phyloP scores from a whole-genome alignment of 64 coral and sea anemone genomes.

The Exaiptasia diaphana region DNA sequence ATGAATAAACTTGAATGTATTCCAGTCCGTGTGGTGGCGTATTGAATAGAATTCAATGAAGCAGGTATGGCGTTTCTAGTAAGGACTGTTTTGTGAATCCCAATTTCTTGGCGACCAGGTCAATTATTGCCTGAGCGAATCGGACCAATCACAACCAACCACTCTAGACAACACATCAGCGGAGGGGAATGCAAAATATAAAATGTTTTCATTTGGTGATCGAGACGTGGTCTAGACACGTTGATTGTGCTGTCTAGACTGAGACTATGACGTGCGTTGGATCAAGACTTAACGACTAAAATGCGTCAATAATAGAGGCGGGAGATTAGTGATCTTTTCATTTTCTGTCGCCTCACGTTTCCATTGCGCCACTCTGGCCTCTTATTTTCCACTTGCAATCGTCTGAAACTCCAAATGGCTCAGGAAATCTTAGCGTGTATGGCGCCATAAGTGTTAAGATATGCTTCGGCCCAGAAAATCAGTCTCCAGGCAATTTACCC shows the following conservation, averaged over 20 bases:
- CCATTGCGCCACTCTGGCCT: too few species aligned
- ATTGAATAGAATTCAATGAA: conserved; percentile 4
- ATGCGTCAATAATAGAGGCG: conserved; percentile 52
- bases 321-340: conserved; percentile 10
- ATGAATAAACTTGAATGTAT: too few species aligned
- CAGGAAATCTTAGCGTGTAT: conserved; percentile 7
- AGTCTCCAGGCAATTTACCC: not conserved
- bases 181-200: conserved; percentile 57
- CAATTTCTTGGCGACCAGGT: conserved; percentile 49
- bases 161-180: conserved; percentile 48
- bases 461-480: conserved; percentile 2
- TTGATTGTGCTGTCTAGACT: conserved; percentile 87
- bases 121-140: conserved; percentile 62
- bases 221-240: conserved; percentile 78
- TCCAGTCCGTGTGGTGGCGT: too few species aligned
- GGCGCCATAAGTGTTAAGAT: conserved; percentile 29
- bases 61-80: conserved; percentile 31
- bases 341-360: conserved; percentile 16
- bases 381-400: not conserved
- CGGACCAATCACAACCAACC: conserved; percentile 61
- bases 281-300: conserved; percentile 7
- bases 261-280: conserved; percentile 33
- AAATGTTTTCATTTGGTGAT: conserved; percentile 63
- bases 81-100: conserved; percentile 62
- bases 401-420: not conserved